phyloP scores from a whole-genome alignment of 2,113 vertebrate genomes.

The Pelmatolapia mariae region DNA sequence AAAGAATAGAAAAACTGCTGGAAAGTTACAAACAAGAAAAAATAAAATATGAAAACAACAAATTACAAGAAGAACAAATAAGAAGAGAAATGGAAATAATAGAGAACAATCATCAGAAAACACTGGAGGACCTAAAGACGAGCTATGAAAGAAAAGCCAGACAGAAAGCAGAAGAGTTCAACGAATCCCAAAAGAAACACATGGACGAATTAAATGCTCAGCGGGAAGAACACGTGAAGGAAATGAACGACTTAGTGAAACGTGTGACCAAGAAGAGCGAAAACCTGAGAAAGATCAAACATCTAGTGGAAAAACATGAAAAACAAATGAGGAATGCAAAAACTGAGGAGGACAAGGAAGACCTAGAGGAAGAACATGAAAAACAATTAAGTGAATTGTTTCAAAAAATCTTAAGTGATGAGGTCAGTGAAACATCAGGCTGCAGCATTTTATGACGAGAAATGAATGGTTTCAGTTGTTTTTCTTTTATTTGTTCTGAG shows the following conservation, averaged over 20 bases:
- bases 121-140: background rate
- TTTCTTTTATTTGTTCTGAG: accelerated
- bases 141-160: background rate
- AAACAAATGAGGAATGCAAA: accelerated
- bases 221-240: accelerated
- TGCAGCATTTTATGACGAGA: background rate
- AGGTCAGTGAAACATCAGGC: accelerated
- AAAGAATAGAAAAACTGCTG: background rate
- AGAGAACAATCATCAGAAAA: background rate
- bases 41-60: background rate
- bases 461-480: background rate
- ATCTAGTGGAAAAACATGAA: background rate
- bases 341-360: accelerated
- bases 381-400: accelerated
- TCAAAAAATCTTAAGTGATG: accelerated
- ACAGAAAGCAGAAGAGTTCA: background rate
- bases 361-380: background rate
- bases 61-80: background rate
- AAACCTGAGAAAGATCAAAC: accelerated
- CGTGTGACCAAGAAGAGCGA: background rate
- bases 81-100: background rate
- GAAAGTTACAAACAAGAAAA: background rate
- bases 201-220: accelerated
- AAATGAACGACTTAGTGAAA: background rate
- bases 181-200: background rate